Conservation (phyloP, 2,888 invertebrate genomes). For the Clivina fossor region DNA sequence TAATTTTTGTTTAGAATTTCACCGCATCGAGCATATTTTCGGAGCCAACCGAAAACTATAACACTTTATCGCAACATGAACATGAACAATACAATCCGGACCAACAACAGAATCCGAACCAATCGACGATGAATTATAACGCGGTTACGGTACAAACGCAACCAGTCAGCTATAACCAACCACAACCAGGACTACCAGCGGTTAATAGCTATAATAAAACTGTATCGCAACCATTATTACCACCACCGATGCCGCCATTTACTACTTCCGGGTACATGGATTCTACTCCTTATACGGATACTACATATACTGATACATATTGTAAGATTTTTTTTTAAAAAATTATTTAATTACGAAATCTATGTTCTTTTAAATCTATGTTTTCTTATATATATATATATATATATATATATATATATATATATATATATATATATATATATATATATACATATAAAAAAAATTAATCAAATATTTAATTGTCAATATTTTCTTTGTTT, state of each 20-base stretch:
- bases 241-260: slow-evolving; percentile 57
- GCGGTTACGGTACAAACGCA: slow-evolving; percentile 30
- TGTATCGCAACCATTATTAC: slow-evolving; percentile 54
- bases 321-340: no score
- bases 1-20: slow-evolving; percentile 43
- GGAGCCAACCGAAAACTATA: slow-evolving; percentile 37
- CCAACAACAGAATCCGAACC: slow-evolving; percentile 37
- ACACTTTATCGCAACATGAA: slow-evolving; percentile 19
- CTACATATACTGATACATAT: slow-evolving; percentile 36
- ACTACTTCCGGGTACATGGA: slow-evolving; percentile 41
- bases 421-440: no score
- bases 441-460: no score
- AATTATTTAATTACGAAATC: background rate
- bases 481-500: no score
- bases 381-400: no score
- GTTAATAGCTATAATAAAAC: background rate
- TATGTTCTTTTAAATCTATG: no score
- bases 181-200: background rate
- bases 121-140: slow-evolving; percentile 41
- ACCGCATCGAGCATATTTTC: slow-evolving; percentile 36
- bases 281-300: slow-evolving; percentile 34
- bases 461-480: no score
- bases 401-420: no score
- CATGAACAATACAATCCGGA: slow-evolving; percentile 19
- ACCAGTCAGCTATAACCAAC: slow-evolving; percentile 29